Conservation (phyloP, 2,888 invertebrate species). For the Euplagia quadripunctaria region DNA sequence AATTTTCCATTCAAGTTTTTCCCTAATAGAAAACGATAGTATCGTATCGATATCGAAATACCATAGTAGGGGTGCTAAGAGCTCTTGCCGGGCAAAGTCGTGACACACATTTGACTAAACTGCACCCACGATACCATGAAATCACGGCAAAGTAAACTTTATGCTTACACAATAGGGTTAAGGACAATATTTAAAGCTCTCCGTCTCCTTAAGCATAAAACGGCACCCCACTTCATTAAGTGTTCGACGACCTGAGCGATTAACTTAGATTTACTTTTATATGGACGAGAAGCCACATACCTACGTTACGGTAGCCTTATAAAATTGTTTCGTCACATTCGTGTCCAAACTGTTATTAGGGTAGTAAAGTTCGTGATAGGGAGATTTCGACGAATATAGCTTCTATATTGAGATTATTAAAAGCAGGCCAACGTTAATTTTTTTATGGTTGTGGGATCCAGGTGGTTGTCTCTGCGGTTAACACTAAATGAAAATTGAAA, state of each 20-base stretch:
- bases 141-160: constrained; percentile 35
- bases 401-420: not conserved
- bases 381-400: not conserved
- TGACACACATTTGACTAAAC: constrained; percentile 40
- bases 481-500: too few relatives aligned
- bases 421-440: not conserved
- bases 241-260: constrained; percentile 68
- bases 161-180: constrained; percentile 16
- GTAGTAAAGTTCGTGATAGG: constrained; percentile 14
- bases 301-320: constrained; percentile 50
- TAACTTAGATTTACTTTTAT: constrained; percentile 69
- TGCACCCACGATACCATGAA: constrained; percentile 34
- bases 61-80: constrained; percentile 27
- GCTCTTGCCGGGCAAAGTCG: constrained; percentile 26
- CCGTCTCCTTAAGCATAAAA: constrained; percentile 54
- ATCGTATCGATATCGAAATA: constrained; percentile 25
- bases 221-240: constrained; percentile 67
- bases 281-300: constrained; percentile 54
- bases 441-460: not conserved
- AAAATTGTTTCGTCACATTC: constrained; percentile 52
- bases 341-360: constrained; percentile 47
- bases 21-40: constrained; percentile 19
- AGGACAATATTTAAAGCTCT: constrained; percentile 31
- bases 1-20: not conserved
- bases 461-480: too few relatives aligned